A percentile compares a stretch with the other conserved stretches of the same genome.
These are phyloP conservation scores for Acropternis orthonyx DNA, from an alignment of 2,797 vertebrate genomes.

Conservation along the genomic window DNA sequence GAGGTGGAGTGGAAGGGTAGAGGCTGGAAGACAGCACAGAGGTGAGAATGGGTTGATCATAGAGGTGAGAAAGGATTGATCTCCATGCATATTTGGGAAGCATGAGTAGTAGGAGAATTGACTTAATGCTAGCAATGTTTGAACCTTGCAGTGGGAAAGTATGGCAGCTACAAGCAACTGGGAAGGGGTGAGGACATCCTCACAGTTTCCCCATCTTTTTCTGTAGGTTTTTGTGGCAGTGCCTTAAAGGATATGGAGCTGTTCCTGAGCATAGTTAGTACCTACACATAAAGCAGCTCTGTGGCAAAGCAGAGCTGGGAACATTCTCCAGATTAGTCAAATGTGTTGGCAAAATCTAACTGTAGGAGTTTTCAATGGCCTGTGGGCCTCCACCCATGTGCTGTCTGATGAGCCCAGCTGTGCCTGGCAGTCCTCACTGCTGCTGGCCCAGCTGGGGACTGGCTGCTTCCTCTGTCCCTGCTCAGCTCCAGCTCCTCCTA, in stretches of 20 bases:
- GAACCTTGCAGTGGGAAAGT: not conserved
- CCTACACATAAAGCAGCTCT: not conserved
- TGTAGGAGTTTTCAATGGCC: not conserved
- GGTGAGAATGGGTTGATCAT: not conserved
- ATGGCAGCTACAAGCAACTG: not conserved
- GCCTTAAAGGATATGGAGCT: not conserved
- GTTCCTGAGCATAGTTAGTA: accelerated
- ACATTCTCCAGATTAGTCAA: not conserved
- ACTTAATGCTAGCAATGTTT: not conserved
- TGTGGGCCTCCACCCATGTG: slow-evolving; percentile 40
- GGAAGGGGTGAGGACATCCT: not conserved
- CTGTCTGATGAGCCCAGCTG: not conserved
- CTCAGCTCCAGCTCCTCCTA: not conserved
- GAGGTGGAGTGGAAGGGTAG: not conserved
- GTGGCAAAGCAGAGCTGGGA: not conserved
- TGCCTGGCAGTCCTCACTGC: slow-evolving; percentile 14
- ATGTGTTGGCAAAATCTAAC: slow-evolving; percentile 31
- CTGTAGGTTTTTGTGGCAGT: not conserved
- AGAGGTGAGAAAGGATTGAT: not conserved
- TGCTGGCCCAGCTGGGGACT: slow-evolving; percentile 15
- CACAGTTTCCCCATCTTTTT: not conserved
- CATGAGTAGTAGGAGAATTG: not conserved
- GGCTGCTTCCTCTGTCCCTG: not conserved
- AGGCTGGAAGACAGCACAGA: not conserved
- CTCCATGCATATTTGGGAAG: not conserved